Evolutionary conservation across 2,888 invertebrate species (phyloP).

Genomic region (Caenorhabditis doughertyi): DNA sequence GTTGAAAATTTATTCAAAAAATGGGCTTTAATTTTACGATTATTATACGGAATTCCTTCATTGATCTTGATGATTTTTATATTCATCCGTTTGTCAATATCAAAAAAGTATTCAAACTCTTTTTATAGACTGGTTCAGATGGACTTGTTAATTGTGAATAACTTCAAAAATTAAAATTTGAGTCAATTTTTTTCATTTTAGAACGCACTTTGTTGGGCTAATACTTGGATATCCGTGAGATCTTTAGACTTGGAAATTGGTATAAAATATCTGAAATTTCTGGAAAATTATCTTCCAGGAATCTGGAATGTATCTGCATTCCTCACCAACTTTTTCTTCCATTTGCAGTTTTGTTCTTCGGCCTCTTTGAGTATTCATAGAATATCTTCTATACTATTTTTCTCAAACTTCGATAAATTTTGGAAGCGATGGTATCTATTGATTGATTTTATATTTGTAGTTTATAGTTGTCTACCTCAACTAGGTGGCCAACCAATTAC

Average conservation of each 20-base stretch:
- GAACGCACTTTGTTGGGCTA: neutral
- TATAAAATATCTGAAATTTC: neutral
- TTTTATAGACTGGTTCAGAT: constrained; percentile 37
- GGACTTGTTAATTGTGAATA: constrained; percentile 19
- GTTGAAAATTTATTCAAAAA: neutral
- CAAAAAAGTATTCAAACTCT: constrained; percentile 2
- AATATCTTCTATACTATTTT: neutral
- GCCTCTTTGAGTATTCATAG: neutral
- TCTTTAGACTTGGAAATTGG: neutral
- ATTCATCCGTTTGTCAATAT: neutral
- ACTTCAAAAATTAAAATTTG: neutral
- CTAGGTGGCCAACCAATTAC: neutral
- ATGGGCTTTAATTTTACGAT: neutral
- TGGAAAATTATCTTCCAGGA: neutral
- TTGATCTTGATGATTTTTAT: neutral
- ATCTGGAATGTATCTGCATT: neutral
- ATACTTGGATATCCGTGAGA: neutral
- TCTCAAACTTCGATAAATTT: neutral
- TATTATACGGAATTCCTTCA: neutral
- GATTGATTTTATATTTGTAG: neutral
- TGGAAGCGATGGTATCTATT: neutral
- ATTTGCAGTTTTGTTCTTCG: neutral
- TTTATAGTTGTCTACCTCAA: neutral
- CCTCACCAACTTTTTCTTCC: neutral
- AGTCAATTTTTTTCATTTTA: neutral